Evolutionary conservation across 2,888 invertebrate species (phyloP).

Genomic region (Dolichopus griseipennis): DNA sequence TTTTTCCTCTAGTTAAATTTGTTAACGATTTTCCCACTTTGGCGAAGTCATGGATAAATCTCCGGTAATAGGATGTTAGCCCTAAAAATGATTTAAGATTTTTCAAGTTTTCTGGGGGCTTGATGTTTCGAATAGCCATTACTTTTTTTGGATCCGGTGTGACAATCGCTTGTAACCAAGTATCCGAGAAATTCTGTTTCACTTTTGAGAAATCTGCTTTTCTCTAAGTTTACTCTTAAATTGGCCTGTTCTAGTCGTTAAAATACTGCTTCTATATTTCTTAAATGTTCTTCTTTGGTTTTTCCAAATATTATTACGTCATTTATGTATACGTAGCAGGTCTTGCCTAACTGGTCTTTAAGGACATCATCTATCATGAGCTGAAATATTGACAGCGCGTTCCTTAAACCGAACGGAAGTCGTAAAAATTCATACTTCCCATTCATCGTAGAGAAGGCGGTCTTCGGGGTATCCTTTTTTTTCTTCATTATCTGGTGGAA

Average conservation of each 20-base stretch:
- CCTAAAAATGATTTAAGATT: constrained; percentile 21
- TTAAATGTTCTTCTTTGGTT: constrained; percentile 15
- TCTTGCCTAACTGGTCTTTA: constrained; percentile 17
- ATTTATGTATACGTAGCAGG: constrained; percentile 22
- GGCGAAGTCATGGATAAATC: constrained; percentile 22
- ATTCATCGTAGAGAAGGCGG: constrained; percentile 20
- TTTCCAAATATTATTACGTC: constrained; percentile 23
- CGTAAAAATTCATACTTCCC: constrained; percentile 21
- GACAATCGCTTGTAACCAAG: constrained; percentile 18
- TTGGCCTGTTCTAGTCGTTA: neutral
- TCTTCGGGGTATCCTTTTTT: constrained; percentile 16
- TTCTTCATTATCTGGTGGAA: too few relatives aligned
- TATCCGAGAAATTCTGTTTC: too few relatives aligned
- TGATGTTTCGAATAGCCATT: constrained; percentile 15
- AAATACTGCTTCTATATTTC: constrained; percentile 13
- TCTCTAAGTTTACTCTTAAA: too few relatives aligned
- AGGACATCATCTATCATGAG: constrained; percentile 24
- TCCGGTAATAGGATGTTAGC: constrained; percentile 21
- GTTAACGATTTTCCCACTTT: constrained; percentile 22
- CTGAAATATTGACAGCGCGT: constrained; percentile 17
- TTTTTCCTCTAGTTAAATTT: constrained; percentile 21
- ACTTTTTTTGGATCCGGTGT: constrained; percentile 18
- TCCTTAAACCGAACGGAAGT: too few relatives aligned
- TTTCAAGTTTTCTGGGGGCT: constrained; percentile 16
- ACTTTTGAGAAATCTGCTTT: constrained; percentile 19